These are phyloP conservation scores for Cromileptes altivelis DNA, from an alignment of 2,113 vertebrate species.

Conservation along the genomic window DNA sequence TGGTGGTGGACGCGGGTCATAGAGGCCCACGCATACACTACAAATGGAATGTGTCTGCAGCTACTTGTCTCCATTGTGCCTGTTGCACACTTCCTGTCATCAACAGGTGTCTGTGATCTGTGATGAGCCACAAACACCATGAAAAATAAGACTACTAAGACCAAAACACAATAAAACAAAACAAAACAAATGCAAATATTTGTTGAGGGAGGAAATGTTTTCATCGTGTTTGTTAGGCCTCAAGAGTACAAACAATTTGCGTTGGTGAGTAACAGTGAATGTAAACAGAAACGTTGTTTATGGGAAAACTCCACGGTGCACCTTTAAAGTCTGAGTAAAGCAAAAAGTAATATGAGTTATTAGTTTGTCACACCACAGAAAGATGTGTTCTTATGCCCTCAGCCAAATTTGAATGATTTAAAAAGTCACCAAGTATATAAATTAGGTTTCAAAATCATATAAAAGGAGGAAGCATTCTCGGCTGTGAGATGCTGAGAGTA, in stretches of 20 bases:
- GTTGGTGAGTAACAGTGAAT: background rate
- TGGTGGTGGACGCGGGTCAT: too few relatives aligned
- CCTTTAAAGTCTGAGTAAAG: background rate
- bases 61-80: too few relatives aligned
- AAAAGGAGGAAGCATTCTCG: too few relatives aligned
- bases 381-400: too few relatives aligned
- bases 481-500: too few relatives aligned
- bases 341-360: too few relatives aligned
- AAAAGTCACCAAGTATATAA: too few relatives aligned
- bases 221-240: background rate
- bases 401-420: too few relatives aligned
- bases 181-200: background rate
- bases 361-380: too few relatives aligned
- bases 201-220: background rate
- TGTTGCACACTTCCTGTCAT: conserved; percentile 1
- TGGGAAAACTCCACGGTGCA: background rate
- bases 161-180: background rate
- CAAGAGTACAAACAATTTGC: background rate
- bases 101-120: background rate
- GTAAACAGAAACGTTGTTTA: background rate
- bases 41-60: too few relatives aligned
- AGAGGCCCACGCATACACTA: too few relatives aligned
- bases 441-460: too few relatives aligned
- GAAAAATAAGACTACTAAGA: background rate
- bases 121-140: background rate